Percentiles rank a stretch among this genome's conserved stretches.
Evolutionary conservation across 1,140 invertebrate species (phyloP).

Genomic region (Galleria mellonella): DNA sequence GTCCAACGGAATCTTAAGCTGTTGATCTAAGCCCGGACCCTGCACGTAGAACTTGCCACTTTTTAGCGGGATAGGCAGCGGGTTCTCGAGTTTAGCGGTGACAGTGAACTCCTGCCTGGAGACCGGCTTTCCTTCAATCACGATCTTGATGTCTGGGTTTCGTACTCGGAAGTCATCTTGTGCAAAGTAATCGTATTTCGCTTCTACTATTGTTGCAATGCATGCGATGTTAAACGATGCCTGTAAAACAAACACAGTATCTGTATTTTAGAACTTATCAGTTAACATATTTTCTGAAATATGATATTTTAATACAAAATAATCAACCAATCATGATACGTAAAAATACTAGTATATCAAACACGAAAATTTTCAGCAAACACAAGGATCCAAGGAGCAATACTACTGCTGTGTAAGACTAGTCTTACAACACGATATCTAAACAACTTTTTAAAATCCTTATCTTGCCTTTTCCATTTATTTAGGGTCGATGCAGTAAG

Average conservation of each 20-base stretch:
- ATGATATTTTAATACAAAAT: too few species aligned
- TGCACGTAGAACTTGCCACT: constrained; percentile 87
- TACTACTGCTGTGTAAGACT: too few species aligned
- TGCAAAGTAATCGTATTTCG: constrained; percentile 90
- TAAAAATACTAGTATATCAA: too few species aligned
- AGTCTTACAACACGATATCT: too few species aligned
- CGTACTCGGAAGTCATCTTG: constrained; percentile 92
- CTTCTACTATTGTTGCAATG: constrained; percentile 86
- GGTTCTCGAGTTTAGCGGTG: constrained; percentile 86
- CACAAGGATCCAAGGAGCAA: too few species aligned
- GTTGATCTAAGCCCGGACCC: constrained; percentile 83
- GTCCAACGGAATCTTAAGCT: constrained; percentile 81
- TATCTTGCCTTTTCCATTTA: too few species aligned
- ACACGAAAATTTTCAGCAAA: too few species aligned
- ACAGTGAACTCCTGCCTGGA: constrained; percentile 80
- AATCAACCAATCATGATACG: too few species aligned
- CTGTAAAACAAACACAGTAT: constrained; percentile 53
- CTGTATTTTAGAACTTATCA: too few species aligned
- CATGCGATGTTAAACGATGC: constrained; percentile 90
- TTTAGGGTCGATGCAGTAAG: too few species aligned
- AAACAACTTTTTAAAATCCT: too few species aligned
- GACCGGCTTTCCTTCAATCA: constrained; percentile 76
- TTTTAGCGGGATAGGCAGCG: constrained; percentile 84
- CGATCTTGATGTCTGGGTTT: constrained; percentile 91
- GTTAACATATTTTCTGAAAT: too few species aligned